Evolutionary conservation across 2,797 vertebrate genomes (phyloP), one percentile per base, ranked within the genome.

Genomic region (Carcharodon carcharias): DNA sequence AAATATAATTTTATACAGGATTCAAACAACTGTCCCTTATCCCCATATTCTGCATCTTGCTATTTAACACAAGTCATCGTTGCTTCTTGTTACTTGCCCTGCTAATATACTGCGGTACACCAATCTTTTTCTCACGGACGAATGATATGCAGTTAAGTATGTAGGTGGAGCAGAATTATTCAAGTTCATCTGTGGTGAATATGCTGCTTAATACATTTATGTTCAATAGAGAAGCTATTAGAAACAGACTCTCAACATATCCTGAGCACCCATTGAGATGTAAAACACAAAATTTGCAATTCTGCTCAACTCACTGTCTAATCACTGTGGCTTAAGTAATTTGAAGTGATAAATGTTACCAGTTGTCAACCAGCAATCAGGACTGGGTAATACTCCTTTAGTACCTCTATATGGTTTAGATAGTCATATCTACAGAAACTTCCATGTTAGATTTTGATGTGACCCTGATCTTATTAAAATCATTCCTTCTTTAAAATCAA

Each of bases 91-190:
- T 93, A 93, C 65, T 67, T 69, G 12, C 21, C 28, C 63, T 69
- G 93, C 93, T 95, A 31, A 26, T 69, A 95, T 45, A 95, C 11
- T 50, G 63, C 8, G 45, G 23, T 58, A 28, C 69, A 67, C 45
- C 45, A 26, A 1, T 45, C 40, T 69, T 45, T 40, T 50, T 95
- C 82, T 89, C 28, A 89, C 35, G 3, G 85, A 23, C 23, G 8
- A 63, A 40, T 93, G 31, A 93, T 21, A 93, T 65, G n/a, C 63
- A 95, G 93, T 95, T 67, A 50, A 95, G 65, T 71, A 26, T 69
- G 93, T 69, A 69, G 93, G 63, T 50, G 50, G 65, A 69, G 63
- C 45, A 67, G 40, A n/a, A 69, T 95, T 69, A 95, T 71, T 95
- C 26, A 50, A 12, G 50, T 45, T 26, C 23, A 28, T 40, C 65